A percentile compares a stretch with the other conserved stretches of the same genome.
Evolutionary conservation across 2,797 vertebrate species (phyloP).

Genomic region (Perdix hodgsoniae): DNA sequence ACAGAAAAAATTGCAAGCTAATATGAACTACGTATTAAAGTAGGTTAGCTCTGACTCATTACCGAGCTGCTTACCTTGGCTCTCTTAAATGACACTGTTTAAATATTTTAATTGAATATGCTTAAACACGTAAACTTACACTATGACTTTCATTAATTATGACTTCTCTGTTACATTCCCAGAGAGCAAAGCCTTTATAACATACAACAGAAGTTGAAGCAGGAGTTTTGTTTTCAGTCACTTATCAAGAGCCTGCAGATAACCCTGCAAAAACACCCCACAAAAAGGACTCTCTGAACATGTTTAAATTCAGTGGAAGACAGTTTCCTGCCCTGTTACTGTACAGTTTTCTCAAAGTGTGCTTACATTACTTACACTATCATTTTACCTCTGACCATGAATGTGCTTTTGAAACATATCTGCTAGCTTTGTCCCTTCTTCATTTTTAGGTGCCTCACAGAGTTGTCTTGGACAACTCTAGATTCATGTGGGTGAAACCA

Average conservation of each 20-base stretch:
- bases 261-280: neutral
- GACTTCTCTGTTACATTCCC: neutral
- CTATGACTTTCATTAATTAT: neutral
- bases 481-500: neutral
- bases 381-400: neutral
- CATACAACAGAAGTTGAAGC: neutral
- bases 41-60: neutral
- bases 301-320: neutral
- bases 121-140: neutral
- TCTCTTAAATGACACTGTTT: neutral
- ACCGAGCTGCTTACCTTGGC: neutral
- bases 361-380: neutral
- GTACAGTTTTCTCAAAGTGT: neutral
- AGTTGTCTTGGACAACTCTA: neutral
- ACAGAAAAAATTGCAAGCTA: neutral
- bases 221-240: neutral
- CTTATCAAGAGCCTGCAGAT: neutral
- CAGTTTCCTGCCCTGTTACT: neutral
- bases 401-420: fast-evolving
- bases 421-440: neutral
- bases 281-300: neutral
- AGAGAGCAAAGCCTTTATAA: neutral
- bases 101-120: neutral
- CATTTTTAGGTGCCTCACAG: neutral
- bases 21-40: neutral